Percentiles rank a stretch among this genome's conserved stretches.
Evolutionary conservation across 2,797 vertebrate species (phyloP).

Genomic region (Myiotriccus ornatus): DNA sequence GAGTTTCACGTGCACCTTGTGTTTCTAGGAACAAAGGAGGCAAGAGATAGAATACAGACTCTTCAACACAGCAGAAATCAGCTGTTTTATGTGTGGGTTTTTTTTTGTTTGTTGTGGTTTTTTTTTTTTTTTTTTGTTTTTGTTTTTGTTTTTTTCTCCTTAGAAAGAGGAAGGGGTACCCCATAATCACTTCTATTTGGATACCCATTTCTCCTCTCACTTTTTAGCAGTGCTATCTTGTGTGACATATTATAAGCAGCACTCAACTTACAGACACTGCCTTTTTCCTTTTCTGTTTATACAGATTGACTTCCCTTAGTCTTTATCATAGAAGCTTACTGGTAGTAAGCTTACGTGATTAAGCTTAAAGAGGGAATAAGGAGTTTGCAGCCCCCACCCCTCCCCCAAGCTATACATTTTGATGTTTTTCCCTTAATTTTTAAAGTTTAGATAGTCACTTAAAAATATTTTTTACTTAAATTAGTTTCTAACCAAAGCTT

Average conservation of each 20-base stretch:
- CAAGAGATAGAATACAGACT: neutral
- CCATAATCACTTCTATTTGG: neutral
- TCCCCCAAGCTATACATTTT: neutral
- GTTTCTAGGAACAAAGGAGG: neutral
- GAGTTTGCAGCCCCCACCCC: neutral
- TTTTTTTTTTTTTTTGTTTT: fast-evolving
- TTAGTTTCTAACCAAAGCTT: neutral
- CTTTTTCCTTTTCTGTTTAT: neutral
- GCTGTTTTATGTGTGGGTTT: too few species aligned
- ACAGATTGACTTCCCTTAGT: neutral
- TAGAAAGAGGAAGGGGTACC: fast-evolving
- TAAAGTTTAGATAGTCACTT: neutral
- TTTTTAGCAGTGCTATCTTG: neutral
- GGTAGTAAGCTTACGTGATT: neutral
- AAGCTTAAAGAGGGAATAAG: neutral
- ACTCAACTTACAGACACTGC: neutral
- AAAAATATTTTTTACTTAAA: neutral
- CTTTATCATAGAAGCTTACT: neutral
- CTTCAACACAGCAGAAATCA: neutral
- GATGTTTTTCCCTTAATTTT: neutral
- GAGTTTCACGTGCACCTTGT: neutral
- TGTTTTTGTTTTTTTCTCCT: neutral
- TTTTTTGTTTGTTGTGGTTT: neutral
- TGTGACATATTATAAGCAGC: too few species aligned
- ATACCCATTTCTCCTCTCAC: neutral